A percentile compares a stretch with the other conserved stretches of the same genome.
Conservation (phyloP, 1,140 invertebrate genomes). For the Riptortus pedestris region DNA sequence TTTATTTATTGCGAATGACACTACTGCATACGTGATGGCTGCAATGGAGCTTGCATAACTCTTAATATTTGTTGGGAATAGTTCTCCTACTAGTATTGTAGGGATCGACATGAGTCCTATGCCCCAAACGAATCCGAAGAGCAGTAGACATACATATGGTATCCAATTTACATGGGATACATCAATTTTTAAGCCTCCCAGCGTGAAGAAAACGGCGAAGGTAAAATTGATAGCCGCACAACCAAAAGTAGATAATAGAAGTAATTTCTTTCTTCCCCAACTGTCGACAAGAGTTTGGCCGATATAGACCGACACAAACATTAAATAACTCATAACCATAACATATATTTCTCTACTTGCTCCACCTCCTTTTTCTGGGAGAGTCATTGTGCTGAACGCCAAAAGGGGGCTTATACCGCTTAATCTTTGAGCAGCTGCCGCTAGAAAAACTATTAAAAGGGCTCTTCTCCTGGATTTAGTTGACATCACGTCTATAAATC, state of each 20-base stretch:
- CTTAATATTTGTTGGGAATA: conserved; percentile 34
- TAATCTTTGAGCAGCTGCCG: conserved; percentile 29
- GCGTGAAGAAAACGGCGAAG: conserved; percentile 32
- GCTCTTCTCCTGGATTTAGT: conserved; percentile 29
- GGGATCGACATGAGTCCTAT: conserved; percentile 33
- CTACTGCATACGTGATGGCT: conserved; percentile 30
- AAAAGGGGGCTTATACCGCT: conserved; percentile 31
- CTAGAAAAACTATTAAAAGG: conserved; percentile 27
- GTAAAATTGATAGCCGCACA: conserved; percentile 19
- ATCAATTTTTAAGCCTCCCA: neutral
- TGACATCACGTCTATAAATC: conserved; percentile 28
- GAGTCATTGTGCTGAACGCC: conserved; percentile 30
- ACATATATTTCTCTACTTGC: conserved; percentile 26
- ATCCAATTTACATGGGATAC: conserved; percentile 28
- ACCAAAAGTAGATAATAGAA: conserved; percentile 39
- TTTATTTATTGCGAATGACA: conserved; percentile 32
- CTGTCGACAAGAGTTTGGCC: conserved; percentile 41
- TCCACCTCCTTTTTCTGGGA: conserved; percentile 32
- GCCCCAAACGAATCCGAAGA: conserved; percentile 30
- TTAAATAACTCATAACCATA: conserved; percentile 28
- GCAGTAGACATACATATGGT: conserved; percentile 28
- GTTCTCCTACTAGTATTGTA: conserved; percentile 32
- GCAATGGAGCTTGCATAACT: conserved; percentile 32
- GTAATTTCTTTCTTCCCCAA: conserved; percentile 41
- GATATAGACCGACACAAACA: conserved; percentile 38